Evolutionary conservation across 2,113 vertebrate species (phyloP).

Genomic region (Onychostoma macrolepis): DNA sequence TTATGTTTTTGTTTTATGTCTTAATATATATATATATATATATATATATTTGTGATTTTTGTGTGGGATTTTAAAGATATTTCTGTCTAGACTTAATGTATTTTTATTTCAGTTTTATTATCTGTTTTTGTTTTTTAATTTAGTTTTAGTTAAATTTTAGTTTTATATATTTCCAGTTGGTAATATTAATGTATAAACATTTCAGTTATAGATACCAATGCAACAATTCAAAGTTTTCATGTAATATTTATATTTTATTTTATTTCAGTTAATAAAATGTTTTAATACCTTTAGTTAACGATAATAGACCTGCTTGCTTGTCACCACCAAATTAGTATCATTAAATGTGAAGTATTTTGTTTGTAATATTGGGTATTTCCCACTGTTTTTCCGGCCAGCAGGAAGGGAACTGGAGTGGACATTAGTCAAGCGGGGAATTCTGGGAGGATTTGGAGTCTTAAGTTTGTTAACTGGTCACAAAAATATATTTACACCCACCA

Average conservation of each 20-base stretch:
- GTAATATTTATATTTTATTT: not conserved
- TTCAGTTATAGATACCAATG: not conserved
- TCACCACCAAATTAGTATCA: conserved; percentile 28
- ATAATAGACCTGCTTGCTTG: not conserved
- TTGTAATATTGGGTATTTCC: conserved; percentile 43
- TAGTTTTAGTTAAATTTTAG: not conserved
- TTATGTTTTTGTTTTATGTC: too few species aligned
- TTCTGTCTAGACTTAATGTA: not conserved
- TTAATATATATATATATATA: too few species aligned
- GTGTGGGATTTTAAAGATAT: too few species aligned
- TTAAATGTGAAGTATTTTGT: conserved; percentile 43
- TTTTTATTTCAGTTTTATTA: not conserved
- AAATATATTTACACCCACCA: conserved; percentile 58
- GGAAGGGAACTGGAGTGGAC: conserved; percentile 23
- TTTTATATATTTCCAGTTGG: not conserved
- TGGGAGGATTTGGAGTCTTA: conserved; percentile 49
- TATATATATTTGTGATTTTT: too few species aligned
- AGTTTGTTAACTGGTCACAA: conserved; percentile 59
- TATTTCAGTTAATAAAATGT: not conserved
- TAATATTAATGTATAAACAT: not conserved
- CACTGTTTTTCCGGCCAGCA: conserved; percentile 29
- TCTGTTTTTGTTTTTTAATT: too few species aligned
- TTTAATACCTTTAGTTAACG: not conserved
- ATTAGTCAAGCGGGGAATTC: conserved; percentile 51
- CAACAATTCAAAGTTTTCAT: not conserved